Evolutionary conservation across 2,888 invertebrate genomes (phyloP).

Genomic region (Iselma pallidipennis): DNA sequence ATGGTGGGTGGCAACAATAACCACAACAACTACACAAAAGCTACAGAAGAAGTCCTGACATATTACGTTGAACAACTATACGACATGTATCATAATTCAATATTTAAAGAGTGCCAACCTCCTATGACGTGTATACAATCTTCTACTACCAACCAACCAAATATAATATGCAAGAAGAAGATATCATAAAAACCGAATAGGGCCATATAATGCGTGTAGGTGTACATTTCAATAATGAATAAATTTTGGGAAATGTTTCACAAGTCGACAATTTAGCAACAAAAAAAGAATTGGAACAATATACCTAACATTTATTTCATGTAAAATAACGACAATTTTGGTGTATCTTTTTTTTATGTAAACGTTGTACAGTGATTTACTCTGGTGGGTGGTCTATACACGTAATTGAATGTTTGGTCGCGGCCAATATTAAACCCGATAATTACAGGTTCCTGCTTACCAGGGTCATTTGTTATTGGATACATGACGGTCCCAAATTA

Average conservation of each 20-base stretch:
- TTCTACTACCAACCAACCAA: conserved; percentile 3
- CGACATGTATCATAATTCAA: conserved; percentile 34
- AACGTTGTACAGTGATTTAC: conserved; percentile 46
- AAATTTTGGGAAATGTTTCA: conserved; percentile 9
- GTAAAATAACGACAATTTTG: conserved; percentile 22
- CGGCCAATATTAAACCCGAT: conserved; percentile 49
- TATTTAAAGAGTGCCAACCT: conserved; percentile 30
- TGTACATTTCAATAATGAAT: conserved; percentile 16
- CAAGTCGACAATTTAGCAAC: conserved; percentile 23
- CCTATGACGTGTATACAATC: conserved; percentile 28
- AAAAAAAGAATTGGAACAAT: neutral
- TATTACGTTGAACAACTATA: conserved; percentile 29
- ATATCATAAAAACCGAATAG: conserved; percentile 10
- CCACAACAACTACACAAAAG: neutral
- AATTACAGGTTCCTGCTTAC: conserved; percentile 51
- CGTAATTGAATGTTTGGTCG: conserved; percentile 53
- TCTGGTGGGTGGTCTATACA: conserved; percentile 53
- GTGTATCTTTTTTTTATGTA: conserved; percentile 30
- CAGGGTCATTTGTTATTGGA: conserved; percentile 42
- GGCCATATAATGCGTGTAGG: neutral
- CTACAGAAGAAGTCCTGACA: conserved; percentile 21
- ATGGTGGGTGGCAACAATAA: conserved; percentile 21
- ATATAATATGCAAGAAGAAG: conserved; percentile 23
- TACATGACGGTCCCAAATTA: conserved; percentile 45
- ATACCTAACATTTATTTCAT: conserved; percentile 11